Conservation (phyloP, 2,797 vertebrate genomes). For the Cuculus canorus region DNA sequence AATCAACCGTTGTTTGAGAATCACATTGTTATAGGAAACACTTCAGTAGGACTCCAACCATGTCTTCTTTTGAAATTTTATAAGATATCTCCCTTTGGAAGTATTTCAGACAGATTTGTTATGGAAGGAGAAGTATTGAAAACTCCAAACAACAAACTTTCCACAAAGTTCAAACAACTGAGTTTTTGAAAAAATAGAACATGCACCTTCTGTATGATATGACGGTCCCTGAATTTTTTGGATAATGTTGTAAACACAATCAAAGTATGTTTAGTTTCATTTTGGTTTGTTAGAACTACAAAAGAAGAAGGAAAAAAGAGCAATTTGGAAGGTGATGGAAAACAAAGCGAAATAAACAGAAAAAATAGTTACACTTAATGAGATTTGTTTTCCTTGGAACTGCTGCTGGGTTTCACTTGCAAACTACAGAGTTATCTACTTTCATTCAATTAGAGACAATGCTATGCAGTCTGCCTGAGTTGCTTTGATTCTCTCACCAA, state of each 20-base stretch:
- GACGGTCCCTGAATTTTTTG: constrained; percentile 1
- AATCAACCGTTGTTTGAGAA: constrained; percentile 4
- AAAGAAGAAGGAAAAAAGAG: constrained; percentile 22
- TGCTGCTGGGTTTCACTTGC: constrained; percentile 53
- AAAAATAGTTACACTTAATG: constrained; percentile 61
- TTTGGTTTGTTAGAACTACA: constrained; percentile 48
- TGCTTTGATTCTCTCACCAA: constrained; percentile 53
- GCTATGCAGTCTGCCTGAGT: constrained; percentile 42
- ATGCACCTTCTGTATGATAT: not conserved
- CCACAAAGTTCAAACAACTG: not conserved
- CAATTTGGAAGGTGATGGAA: constrained; percentile 43
- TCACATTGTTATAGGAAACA: constrained; percentile 21
- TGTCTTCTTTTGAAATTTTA: constrained; percentile 43
- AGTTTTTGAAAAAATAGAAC: not conserved
- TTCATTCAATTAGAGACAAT: constrained; percentile 68
- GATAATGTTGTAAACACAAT: constrained; percentile 9
- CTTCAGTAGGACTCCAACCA: constrained; percentile 3
- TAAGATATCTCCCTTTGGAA: constrained; percentile 52
- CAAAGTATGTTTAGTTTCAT: constrained; percentile 23
- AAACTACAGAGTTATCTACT: constrained; percentile 63
- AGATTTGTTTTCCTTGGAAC: constrained; percentile 63
- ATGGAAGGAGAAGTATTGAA: constrained; percentile 12
- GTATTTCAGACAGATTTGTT: constrained; percentile 57
- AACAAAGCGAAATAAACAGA: constrained; percentile 48
- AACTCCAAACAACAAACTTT: constrained; percentile 8